Percentiles rank a stretch among this genome's conserved stretches.
These are phyloP conservation scores for Drosophila hydei DNA, from an alignment of 1,140 invertebrate species.

Conservation along the genomic window DNA sequence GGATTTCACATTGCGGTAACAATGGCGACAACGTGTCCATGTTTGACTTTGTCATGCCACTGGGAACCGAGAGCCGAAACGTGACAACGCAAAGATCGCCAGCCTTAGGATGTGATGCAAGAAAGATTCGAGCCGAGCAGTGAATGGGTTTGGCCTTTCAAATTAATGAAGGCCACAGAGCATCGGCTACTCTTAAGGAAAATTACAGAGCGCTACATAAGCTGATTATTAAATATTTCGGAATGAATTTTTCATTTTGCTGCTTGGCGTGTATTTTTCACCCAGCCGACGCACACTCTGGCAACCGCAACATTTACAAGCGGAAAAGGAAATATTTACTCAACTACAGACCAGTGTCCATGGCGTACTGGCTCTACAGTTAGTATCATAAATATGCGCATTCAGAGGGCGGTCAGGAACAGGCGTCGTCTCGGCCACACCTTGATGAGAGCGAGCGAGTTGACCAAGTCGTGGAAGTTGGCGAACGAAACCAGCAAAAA, in stretches of 20 bases:
- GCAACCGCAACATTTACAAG: constrained; percentile 28
- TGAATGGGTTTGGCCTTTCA: neutral
- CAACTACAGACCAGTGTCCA: constrained; percentile 16
- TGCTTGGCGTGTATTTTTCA: constrained; percentile 18
- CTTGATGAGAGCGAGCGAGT: constrained; percentile 1
- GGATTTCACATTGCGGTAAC: constrained; percentile 43
- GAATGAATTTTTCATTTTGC: constrained; percentile 67
- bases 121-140: neutral
- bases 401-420: neutral
- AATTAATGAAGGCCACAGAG: neutral
- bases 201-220: constrained; percentile 56
- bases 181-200: constrained; percentile 9
- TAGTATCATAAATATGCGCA: constrained; percentile 22
- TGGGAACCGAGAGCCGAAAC: constrained; percentile 36
- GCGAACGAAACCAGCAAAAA: constrained; percentile 24
- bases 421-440: constrained; percentile 6
- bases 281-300: constrained; percentile 17
- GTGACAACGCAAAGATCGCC: constrained; percentile 68
- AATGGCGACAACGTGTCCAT: constrained; percentile 52
- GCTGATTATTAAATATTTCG: constrained; percentile 80
- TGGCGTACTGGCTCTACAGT: neutral
- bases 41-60: constrained; percentile 68
- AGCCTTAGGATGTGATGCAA: constrained; percentile 51
- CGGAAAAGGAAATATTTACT: constrained; percentile 55
- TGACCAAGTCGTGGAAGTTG: neutral